Evolutionary conservation across 2,797 vertebrate species (phyloP), one percentile per base, ranked within the genome.

Genomic region (Zonotrichia albicollis): DNA sequence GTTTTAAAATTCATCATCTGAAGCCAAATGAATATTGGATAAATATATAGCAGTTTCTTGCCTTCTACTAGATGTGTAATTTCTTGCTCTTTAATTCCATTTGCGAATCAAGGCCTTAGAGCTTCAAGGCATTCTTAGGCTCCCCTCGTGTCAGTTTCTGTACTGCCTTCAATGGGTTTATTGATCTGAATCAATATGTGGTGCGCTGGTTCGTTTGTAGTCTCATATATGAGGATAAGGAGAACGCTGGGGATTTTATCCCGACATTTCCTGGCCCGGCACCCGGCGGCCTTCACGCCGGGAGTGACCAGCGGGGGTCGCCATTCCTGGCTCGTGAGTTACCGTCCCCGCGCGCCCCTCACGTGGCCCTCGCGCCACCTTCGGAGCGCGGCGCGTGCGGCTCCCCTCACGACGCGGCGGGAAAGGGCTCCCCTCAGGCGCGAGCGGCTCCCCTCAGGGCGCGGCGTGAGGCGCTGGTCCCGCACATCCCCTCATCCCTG

Each of bases 401-500:
- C 20, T 48, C 9, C n/a, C 34, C 55, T 74, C 64, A 27, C 17
- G 13, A 36, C 5, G 8, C 40, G 48, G 58, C 29, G 58, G 36
- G 23, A 12, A 29, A 9, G 3, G 3, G 27, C 50, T 18, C 16
- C 27, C 51, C 30, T 54, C 51, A 20, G 51, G 29, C 11, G 27
- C 6, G 16, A 2, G 29, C 8, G 1, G 18, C 29, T 42, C 18
- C 23, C 38, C 60, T 77, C 50, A 25, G 50, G 9, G 15, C 2
- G 26, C 58, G 25, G 50, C 43, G 21, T 6, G 16, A 9, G 7
- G 11, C 4, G 5, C 22, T 26, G 6, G 9, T 32, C 1, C 32
- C 7, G 3, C 19, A 2, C 22, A 2, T 17, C 23, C 9, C 19
- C 2, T n/a, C n/a, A 1, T 13, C 19, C 13, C 6, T 20, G 29